phyloP scores from a whole-genome alignment of 2,113 vertebrate genomes.

The Leptosomus discolor region DNA sequence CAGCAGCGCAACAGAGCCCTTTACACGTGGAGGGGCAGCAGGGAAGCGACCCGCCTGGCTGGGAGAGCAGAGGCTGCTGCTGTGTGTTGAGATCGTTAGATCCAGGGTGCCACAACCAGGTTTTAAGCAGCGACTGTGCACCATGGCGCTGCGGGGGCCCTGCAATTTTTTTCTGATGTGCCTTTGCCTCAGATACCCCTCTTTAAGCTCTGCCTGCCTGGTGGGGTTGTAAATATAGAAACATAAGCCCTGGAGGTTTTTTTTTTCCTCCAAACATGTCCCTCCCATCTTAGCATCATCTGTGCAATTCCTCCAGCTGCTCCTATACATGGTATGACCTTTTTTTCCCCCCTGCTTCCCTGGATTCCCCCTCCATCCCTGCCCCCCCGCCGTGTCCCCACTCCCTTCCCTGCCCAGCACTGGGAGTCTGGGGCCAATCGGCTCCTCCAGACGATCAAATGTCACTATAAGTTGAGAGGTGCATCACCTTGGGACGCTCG shows the following conservation, averaged over 20 bases:
- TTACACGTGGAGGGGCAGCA: not conserved
- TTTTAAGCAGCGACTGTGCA: not conserved
- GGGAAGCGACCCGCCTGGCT: not conserved
- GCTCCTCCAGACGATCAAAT: constrained; percentile 77
- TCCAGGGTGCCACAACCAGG: not conserved
- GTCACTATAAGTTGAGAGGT: constrained; percentile 85
- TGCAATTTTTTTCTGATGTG: not conserved
- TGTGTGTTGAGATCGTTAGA: not conserved
- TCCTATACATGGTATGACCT: constrained; percentile 77
- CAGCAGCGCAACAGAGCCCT: not conserved
- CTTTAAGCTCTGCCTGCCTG: constrained; percentile 72
- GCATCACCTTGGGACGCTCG: constrained; percentile 59
- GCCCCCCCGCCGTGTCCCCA: not conserved
- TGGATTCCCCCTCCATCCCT: not conserved
- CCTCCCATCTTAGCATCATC: constrained; percentile 74
- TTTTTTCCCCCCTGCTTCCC: not conserved
- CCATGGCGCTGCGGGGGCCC: rapidly evolving
- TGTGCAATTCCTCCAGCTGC: constrained; percentile 76
- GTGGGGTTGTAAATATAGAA: constrained; percentile 85
- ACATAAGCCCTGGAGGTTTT: constrained; percentile 70
- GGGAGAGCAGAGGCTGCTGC: not conserved
- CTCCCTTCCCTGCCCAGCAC: constrained; percentile 31
- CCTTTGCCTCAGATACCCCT: constrained; percentile 46
- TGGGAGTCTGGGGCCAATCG: constrained; percentile 77
- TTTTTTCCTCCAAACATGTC: constrained; percentile 67